Base-by-base conservation (phyloP, 2,797 vertebrate species). In the Enteromius treurensis region DNA sequence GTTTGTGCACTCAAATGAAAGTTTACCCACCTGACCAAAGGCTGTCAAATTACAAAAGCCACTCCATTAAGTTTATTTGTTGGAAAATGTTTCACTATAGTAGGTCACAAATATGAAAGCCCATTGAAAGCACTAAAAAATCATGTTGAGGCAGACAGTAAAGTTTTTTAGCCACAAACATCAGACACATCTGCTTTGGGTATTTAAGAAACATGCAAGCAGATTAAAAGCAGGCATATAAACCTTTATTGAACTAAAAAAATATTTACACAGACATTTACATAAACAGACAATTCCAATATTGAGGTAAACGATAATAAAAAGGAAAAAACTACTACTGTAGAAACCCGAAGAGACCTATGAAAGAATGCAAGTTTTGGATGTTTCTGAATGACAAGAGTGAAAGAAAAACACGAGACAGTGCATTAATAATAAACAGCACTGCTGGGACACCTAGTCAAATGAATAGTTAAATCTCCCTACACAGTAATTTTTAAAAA, bases 171-270 rank as follows among this genome's bases (percentile, higher is more conserved):
- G 3, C 47, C 32, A 55, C 7, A 45, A 26, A 9, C 15, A 47
- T 29, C 53, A 0, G 0, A 58, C 32, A 75, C 13, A 23, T 76
- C 5, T 2, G 5, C 42, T 19, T 62, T 34, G 21, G 5, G 73
- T 64, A 74, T 32, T 65, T 42, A 55, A n/a, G 58, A 76, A 71
- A 77, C 64, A 77, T 15, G 3, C 15, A 74, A 74, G n/a, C 62
- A 64, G 58, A 81, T 76, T 82, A 84, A 86, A 90, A 88, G 87
- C 84, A 89, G 90, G 92, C 90, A 91, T 92, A 93, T 83, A 94
- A 92, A 91, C 88, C 89, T 95, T 95, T 94, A 95, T 93, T 93
- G 90, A 88, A 88, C 86, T 90, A 84, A 71, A 83, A 73, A 88
- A 84, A 93, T 89, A 87, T 87, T 85, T 86, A 89, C 88, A 87